phyloP scores from a whole-genome alignment of 2,113 vertebrate species.

The Meriones unguiculatus region DNA sequence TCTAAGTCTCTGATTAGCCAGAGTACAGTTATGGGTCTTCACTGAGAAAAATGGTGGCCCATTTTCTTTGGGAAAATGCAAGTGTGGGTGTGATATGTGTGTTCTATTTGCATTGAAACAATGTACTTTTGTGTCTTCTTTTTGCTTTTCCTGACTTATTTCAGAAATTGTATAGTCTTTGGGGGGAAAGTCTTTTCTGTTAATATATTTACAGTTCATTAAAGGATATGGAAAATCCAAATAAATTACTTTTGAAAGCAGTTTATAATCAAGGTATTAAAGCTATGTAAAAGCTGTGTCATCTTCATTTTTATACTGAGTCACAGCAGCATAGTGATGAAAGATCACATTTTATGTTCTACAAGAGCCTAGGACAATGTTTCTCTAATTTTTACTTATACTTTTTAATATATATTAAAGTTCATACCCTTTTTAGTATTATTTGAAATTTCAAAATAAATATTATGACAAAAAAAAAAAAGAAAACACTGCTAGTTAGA shows the following conservation, averaged over 20 bases:
- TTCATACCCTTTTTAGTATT: slow-evolving; percentile 61
- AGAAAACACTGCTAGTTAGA: no score
- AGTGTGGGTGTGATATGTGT: slow-evolving; percentile 85
- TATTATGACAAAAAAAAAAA: slow-evolving; percentile 64
- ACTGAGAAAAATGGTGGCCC: slow-evolving; percentile 54
- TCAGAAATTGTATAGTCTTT: slow-evolving; percentile 87
- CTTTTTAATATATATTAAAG: slow-evolving; percentile 52
- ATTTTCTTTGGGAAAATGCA: slow-evolving; percentile 81
- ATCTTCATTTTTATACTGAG: slow-evolving; percentile 70
- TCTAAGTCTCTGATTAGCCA: slow-evolving; percentile 78
- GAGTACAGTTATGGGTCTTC: slow-evolving; percentile 65
- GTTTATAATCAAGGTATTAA: slow-evolving; percentile 77
- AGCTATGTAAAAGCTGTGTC: slow-evolving; percentile 66
- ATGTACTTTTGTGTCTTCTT: slow-evolving; percentile 82
- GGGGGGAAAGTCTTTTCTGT: slow-evolving; percentile 84
- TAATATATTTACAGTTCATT: slow-evolving; percentile 90
- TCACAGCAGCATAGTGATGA: slow-evolving; percentile 56
- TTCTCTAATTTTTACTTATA: slow-evolving; percentile 52
- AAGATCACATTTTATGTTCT: slow-evolving; percentile 42
- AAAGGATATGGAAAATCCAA: slow-evolving; percentile 89
- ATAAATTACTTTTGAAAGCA: slow-evolving; percentile 90
- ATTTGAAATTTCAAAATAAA: slow-evolving; percentile 77
- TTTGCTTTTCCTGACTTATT: slow-evolving; percentile 84
- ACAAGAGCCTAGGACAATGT: slow-evolving; percentile 45
- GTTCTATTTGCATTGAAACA: slow-evolving; percentile 86